Evolutionary conservation across 2,888 invertebrate genomes (phyloP).

Genomic region (Imbricaverruca yamaguchii): DNA sequence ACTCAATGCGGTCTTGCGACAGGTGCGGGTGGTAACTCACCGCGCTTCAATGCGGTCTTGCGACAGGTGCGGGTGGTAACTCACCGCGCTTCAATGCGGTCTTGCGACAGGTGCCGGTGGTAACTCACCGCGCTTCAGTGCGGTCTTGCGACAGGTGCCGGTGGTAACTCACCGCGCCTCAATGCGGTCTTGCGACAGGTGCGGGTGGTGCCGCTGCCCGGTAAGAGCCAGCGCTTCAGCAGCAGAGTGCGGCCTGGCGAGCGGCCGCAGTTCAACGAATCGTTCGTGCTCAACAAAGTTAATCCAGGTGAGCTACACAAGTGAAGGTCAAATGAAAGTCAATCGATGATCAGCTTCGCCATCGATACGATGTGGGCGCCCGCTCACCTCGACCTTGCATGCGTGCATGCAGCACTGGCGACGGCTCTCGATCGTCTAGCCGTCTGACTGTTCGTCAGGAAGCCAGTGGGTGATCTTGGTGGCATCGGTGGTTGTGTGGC

Average conservation of each 20-base stretch:
- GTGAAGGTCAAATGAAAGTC: too few relatives aligned
- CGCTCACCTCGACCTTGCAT: too few relatives aligned
- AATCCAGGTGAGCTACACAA: constrained; percentile 58
- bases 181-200: constrained; percentile 50
- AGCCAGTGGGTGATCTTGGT: constrained; percentile 71
- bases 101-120: too few relatives aligned
- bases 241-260: constrained; percentile 86
- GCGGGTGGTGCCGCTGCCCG: constrained; percentile 75
- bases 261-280: constrained; percentile 87
- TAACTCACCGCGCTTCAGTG: too few relatives aligned
- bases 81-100: too few relatives aligned
- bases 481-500: constrained; percentile 79
- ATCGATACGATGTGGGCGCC: constrained; percentile 57
- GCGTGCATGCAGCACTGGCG: too few relatives aligned
- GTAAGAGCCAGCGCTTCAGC: constrained; percentile 89
- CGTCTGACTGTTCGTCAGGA: neutral
- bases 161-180: too few relatives aligned
- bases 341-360: constrained; percentile 56
- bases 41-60: too few relatives aligned
- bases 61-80: too few relatives aligned
- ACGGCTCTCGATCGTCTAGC: constrained; percentile 60
- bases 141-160: too few relatives aligned
- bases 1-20: too few relatives aligned
- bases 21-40: too few relatives aligned
- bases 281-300: constrained; percentile 80